Evolutionary conservation across 1,140 invertebrate species (phyloP).

Genomic region (Plutomurus gul): DNA sequence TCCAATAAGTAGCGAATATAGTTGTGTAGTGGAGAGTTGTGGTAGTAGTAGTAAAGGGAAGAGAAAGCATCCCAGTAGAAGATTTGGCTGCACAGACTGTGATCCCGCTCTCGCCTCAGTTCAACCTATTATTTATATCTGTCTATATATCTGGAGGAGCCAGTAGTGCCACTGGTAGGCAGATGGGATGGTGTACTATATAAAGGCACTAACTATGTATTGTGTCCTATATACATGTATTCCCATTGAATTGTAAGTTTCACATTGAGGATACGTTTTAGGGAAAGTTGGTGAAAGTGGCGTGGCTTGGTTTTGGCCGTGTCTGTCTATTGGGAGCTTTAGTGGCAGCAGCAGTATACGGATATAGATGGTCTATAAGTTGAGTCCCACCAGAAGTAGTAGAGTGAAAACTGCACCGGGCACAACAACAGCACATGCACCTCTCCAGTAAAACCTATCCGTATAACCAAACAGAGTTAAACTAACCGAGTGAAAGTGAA

Average conservation of each 20-base stretch:
- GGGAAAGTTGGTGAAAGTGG: conserved; percentile 4
- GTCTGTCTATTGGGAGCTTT: neutral
- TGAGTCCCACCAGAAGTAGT: too few species aligned
- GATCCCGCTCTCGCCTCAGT: neutral
- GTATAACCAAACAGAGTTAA: neutral
- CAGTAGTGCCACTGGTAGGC: neutral
- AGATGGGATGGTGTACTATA: neutral
- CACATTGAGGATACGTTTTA: neutral
- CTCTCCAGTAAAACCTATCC: neutral
- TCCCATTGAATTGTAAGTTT: neutral
- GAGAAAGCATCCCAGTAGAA: conserved; percentile 6
- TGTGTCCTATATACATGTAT: neutral
- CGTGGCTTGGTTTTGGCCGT: neutral
- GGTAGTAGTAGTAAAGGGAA: too few species aligned
- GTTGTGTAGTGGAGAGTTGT: neutral
- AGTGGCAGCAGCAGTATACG: too few species aligned
- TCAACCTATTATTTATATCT: neutral
- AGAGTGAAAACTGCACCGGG: too few species aligned
- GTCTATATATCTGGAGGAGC: neutral
- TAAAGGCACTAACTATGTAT: neutral
- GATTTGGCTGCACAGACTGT: neutral
- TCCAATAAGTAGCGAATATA: conserved; percentile 17
- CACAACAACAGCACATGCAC: neutral
- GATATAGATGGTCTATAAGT: too few species aligned
- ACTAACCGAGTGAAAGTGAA: conserved; percentile 18